Percentiles rank a stretch among this genome's conserved stretches.
phyloP scores from a whole-genome alignment of 1,140 invertebrate species.

The Drosophila mauritiana region DNA sequence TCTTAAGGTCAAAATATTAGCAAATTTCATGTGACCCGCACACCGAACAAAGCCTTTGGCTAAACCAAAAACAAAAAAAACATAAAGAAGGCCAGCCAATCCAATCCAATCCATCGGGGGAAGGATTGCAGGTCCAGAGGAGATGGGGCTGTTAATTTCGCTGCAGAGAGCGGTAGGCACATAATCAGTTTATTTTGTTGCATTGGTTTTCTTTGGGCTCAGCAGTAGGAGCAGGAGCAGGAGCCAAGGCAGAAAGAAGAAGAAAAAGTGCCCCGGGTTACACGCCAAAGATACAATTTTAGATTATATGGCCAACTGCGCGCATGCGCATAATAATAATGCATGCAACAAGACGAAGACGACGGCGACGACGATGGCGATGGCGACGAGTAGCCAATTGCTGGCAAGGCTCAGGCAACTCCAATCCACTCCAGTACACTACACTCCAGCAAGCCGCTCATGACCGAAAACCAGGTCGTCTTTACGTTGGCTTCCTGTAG shows the following conservation, averaged over 20 bases:
- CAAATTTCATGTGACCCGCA: conserved; percentile 74
- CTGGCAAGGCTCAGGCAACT: conserved; percentile 36
- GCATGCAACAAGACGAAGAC: conserved; percentile 71
- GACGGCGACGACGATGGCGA: conserved; percentile 20
- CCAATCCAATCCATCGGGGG: neutral
- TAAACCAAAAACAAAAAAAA: neutral
- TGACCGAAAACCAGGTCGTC: conserved; percentile 37
- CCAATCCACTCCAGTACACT: neutral
- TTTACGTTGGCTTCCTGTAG: conserved; percentile 48
- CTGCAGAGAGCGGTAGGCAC: conserved; percentile 56
- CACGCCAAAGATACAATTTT: conserved; percentile 84
- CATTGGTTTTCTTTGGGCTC: conserved; percentile 33
- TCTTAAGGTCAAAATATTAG: conserved; percentile 78
- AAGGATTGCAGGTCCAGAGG: neutral
- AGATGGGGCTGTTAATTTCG: conserved; percentile 70
- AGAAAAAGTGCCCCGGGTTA: conserved; percentile 77
- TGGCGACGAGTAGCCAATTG: conserved; percentile 77
- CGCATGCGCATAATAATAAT: conserved; percentile 84
- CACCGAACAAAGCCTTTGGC: conserved; percentile 14
- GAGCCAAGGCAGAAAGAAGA: conserved; percentile 31
- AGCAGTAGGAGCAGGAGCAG: conserved; percentile 30
- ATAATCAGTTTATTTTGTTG: conserved; percentile 80
- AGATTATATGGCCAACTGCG: conserved; percentile 83
- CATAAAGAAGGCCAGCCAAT: conserved; percentile 14
- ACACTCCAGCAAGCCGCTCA: neutral